Evolutionary conservation across 2,797 vertebrate species (phyloP).

Genomic region (Amblyraja radiata): DNA sequence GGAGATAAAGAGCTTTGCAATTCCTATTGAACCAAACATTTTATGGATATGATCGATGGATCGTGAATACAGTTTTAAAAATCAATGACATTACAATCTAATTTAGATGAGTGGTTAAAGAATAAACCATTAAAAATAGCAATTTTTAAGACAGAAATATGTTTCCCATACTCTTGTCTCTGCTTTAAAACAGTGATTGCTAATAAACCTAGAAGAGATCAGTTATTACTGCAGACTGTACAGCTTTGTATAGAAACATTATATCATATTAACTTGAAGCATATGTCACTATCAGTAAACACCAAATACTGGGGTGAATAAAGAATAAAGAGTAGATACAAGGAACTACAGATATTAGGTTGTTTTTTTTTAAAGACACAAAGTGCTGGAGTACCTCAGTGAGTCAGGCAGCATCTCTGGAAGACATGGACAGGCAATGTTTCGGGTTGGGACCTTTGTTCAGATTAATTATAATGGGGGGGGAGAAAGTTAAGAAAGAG

Average conservation of each 20-base stretch:
- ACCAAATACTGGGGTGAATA: background rate
- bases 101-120: background rate
- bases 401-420: no score
- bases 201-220: background rate
- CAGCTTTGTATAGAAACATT: background rate
- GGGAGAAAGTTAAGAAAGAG: no score
- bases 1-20: background rate
- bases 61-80: background rate
- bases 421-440: no score
- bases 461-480: no score
- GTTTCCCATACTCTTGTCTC: background rate
- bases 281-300: background rate
- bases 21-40: background rate
- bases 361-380: no score
- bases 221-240: background rate
- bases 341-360: no score
- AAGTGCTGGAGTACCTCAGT: no score
- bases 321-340: no score
- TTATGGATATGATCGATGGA: background rate
- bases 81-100: background rate
- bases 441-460: no score
- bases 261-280: background rate
- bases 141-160: background rate
- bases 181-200: background rate
- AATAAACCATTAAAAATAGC: background rate